Evolutionary conservation across 2,113 vertebrate genomes (phyloP).

Genomic region (Vulpes ferrilata): DNA sequence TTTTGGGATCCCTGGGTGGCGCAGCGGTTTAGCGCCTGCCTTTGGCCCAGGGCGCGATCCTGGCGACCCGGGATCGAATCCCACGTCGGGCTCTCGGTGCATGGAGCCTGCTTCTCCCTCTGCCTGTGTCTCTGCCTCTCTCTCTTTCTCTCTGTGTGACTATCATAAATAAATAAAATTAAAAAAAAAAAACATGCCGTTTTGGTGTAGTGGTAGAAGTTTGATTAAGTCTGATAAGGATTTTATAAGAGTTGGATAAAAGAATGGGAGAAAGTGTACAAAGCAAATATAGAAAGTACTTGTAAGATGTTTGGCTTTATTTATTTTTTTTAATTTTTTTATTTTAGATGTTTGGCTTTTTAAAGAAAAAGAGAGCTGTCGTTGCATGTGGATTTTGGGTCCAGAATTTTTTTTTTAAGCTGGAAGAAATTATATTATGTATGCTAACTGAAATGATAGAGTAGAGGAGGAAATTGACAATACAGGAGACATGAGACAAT

Average conservation of each 20-base stretch:
- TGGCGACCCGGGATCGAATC: no score
- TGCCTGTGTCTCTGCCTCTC: no score
- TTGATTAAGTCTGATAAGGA: neutral
- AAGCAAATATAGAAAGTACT: neutral
- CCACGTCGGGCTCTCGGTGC: no score
- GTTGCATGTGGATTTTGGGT: neutral
- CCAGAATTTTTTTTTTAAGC: neutral
- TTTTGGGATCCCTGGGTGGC: neutral
- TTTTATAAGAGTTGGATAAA: neutral
- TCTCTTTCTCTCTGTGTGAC: no score
- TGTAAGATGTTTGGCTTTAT: neutral
- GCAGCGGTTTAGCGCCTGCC: no score
- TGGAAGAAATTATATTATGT: neutral
- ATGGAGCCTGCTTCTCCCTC: no score
- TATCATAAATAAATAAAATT: no score
- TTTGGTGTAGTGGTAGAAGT: neutral
- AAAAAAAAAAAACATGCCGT: neutral
- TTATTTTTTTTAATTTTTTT: no score
- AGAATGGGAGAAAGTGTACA: neutral
- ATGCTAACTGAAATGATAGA: constrained; percentile 20
- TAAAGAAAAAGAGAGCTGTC: constrained; percentile 35
- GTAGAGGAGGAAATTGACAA: neutral
- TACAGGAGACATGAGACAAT: neutral
- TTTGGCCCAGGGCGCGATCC: no score
- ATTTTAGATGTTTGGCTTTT: constrained; percentile 3